Conservation (phyloP, 2,888 invertebrate species). For the Zaprionus bogoriensis region DNA sequence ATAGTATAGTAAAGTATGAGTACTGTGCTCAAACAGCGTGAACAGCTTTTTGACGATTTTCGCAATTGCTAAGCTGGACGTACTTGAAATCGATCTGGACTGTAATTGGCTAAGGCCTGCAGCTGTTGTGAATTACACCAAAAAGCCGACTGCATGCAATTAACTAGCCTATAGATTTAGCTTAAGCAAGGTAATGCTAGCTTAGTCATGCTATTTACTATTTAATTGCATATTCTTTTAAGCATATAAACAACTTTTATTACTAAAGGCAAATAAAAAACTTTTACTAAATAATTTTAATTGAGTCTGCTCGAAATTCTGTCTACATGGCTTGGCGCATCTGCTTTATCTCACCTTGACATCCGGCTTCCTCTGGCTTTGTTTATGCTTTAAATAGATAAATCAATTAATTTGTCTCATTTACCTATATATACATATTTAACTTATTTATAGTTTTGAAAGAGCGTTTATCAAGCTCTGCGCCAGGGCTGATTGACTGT, state of each 20-base stretch:
- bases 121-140: not conserved
- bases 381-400: not conserved
- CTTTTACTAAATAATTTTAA: too few relatives aligned
- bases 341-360: not conserved
- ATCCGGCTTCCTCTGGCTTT: not conserved
- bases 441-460: slow-evolving; percentile 2
- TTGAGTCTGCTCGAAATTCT: too few relatives aligned
- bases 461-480: not conserved
- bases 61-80: slow-evolving; percentile 2
- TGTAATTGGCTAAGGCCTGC: not conserved
- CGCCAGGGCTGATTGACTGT: not conserved
- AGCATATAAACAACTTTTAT: too few relatives aligned
- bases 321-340: too few relatives aligned
- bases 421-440: not conserved
- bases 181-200: not conserved
- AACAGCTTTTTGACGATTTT: too few relatives aligned
- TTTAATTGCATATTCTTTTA: too few relatives aligned
- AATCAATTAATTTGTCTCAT: not conserved
- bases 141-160: not conserved
- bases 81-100: slow-evolving; percentile 8
- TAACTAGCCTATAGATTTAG: not conserved
- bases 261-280: too few relatives aligned
- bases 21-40: too few relatives aligned
- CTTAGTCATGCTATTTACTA: not conserved
- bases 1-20: too few relatives aligned